phyloP scores from a whole-genome alignment of 30 jellyfish, hydroid and myxozoan species.

The Mastigias papua region DNA sequence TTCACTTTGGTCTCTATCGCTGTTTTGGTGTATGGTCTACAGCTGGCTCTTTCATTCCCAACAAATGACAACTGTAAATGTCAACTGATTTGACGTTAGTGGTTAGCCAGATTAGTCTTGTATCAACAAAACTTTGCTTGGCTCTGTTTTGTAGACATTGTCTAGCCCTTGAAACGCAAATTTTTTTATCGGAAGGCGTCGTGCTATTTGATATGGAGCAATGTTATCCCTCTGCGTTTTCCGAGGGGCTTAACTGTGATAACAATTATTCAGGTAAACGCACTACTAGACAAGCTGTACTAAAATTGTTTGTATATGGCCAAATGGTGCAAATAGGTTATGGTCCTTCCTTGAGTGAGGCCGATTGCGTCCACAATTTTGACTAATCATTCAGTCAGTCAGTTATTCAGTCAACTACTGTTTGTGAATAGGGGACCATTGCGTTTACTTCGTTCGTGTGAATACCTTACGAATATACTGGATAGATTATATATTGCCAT shows the following conservation, averaged over 20 bases:
- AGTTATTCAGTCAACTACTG: neutral
- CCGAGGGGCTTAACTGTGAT: constrained; percentile 30
- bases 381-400: neutral
- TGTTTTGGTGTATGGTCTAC: neutral
- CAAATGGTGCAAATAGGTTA: neutral
- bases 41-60: neutral
- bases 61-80: neutral
- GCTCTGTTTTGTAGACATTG: constrained; percentile 42
- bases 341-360: neutral
- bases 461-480: neutral
- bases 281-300: constrained; percentile 19
- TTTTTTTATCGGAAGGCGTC: neutral
- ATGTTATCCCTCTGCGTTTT: constrained; percentile 34
- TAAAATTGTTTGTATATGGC: constrained; percentile 17
- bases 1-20: neutral
- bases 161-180: constrained; percentile 29
- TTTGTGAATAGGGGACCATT: neutral
- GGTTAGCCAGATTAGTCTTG: constrained; percentile 2
- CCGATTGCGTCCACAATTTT: neutral
- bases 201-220: constrained; percentile 30
- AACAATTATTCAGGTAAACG: constrained; percentile 3
- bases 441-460: neutral
- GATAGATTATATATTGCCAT: neutral
- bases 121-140: constrained; percentile 28
- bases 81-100: neutral